These are phyloP conservation scores for Maccullochella peelii DNA, from an alignment of 2,113 vertebrate species.

Conservation along the genomic window DNA sequence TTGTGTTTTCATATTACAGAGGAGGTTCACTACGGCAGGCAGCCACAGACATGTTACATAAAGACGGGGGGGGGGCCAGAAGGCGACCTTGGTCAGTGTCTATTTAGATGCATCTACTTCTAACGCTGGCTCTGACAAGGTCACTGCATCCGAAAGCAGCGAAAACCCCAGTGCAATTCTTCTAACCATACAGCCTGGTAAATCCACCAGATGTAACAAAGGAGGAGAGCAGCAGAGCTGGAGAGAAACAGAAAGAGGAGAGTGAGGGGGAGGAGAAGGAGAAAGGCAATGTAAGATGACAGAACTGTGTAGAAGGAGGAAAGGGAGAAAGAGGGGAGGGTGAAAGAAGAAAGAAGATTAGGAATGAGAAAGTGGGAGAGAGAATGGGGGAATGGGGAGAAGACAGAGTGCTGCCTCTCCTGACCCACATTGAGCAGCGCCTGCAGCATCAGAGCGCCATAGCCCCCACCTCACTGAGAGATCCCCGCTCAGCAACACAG, in stretches of 20 bases:
- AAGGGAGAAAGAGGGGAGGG: conserved; percentile 15
- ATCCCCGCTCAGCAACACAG: conserved; percentile 65
- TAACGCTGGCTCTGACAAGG: conserved; percentile 68
- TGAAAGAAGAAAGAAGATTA: conserved; percentile 55
- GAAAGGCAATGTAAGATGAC: conserved; percentile 46
- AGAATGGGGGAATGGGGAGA: conserved; percentile 58
- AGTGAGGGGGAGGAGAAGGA: conserved; percentile 37
- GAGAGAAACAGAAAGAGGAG: conserved; percentile 42
- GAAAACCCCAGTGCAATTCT: conserved; percentile 28
- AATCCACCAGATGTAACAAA: conserved; percentile 73
- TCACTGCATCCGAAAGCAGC: conserved; percentile 64
- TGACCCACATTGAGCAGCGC: conserved; percentile 85
- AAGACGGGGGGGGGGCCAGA: conserved; percentile 39
- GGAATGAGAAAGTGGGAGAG: conserved; percentile 38
- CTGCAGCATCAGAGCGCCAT: conserved; percentile 79
- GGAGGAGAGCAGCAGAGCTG: conserved; percentile 54
- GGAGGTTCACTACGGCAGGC: conserved; percentile 36
- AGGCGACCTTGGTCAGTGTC: conserved; percentile 61
- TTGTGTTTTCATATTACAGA: conserved; percentile 49
- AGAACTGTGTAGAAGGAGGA: conserved; percentile 43
- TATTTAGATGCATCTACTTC: conserved; percentile 41
- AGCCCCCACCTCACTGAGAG: conserved; percentile 73
- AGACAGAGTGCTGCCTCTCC: conserved; percentile 78
- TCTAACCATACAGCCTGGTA: conserved; percentile 40
- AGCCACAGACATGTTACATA: conserved; percentile 64